These are phyloP conservation scores for Actenoides hombroni DNA, from an alignment of 2,113 vertebrate genomes.

Conservation along the genomic window DNA sequence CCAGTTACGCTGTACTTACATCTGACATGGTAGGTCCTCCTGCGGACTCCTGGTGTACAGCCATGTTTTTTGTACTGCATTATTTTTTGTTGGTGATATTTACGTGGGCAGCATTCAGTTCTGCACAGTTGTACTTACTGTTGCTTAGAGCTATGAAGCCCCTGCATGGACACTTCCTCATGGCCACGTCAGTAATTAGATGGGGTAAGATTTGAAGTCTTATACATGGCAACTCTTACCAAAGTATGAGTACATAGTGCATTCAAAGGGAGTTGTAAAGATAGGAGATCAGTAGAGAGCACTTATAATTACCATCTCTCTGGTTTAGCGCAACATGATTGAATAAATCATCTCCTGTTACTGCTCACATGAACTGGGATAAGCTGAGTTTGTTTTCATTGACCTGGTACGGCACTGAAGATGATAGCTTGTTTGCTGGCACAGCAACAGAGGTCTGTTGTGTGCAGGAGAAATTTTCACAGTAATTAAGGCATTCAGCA, in stretches of 20 bases:
- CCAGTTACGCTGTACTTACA: neutral
- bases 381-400: neutral
- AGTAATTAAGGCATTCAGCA: neutral
- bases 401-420: neutral
- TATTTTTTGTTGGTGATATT: conserved; percentile 76
- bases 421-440: neutral
- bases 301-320: neutral
- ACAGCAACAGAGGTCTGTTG: neutral
- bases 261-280: neutral
- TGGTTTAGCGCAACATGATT: neutral
- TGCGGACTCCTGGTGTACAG: neutral
- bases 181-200: conserved; percentile 1
- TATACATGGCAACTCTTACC: neutral
- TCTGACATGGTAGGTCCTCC: neutral
- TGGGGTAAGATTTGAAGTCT: conserved; percentile 61
- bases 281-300: neutral
- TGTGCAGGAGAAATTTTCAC: neutral
- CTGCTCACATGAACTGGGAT: neutral
- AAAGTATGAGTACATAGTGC: neutral
- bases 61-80: conserved; percentile 59
- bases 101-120: conserved; percentile 69
- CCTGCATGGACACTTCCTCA: conserved; percentile 39
- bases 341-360: neutral
- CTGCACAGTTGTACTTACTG: conserved; percentile 61
- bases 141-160: conserved; percentile 48